These are phyloP conservation scores for Pocota personata DNA, from an alignment of 2,888 invertebrate species.

Conservation along the genomic window DNA sequence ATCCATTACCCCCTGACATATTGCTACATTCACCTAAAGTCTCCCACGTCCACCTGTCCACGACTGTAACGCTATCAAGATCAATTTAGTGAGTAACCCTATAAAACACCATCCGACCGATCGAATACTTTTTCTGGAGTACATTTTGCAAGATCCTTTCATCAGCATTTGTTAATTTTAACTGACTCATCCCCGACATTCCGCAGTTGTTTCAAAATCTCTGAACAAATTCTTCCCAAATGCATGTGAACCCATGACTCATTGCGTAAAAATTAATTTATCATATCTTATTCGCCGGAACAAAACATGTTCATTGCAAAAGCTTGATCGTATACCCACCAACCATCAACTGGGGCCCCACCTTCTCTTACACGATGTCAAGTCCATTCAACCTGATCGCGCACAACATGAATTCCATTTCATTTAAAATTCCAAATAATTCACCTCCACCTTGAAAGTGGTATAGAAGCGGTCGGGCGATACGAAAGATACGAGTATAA, in stretches of 20 bases:
- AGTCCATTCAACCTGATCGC: constrained; percentile 74
- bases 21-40: too few species aligned
- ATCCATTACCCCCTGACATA: too few species aligned
- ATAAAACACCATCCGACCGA: background rate
- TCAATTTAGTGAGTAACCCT: too few species aligned
- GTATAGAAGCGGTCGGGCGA: constrained; percentile 20
- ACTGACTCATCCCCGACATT: constrained; percentile 15
- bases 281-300: constrained; percentile 33
- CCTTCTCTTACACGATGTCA: constrained; percentile 66
- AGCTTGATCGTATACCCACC: constrained; percentile 26
- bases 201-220: background rate
- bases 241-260: constrained; percentile 37
- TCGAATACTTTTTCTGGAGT: background rate
- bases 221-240: background rate
- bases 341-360: constrained; percentile 31
- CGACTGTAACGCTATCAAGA: too few species aligned
- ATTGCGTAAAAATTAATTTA: constrained; percentile 57
- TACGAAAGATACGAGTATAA: constrained; percentile 31
- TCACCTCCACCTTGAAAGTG: constrained; percentile 69
- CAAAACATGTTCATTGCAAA: constrained; percentile 43
- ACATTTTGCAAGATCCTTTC: background rate
- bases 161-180: background rate
- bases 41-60: too few species aligned
- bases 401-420: constrained; percentile 71
- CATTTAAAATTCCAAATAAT: constrained; percentile 72